Conservation (phyloP, 2,113 vertebrate species). For the Danio rerio region GRCz12tu NC_133179.1:7825001-7825500, state of each 20-base stretch:
- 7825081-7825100: neutral
- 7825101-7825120: constrained; percentile 5
- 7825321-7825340: constrained; percentile 63
- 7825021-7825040: too few species aligned
- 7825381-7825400: constrained; percentile 66
- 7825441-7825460: constrained; percentile 61
- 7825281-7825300: constrained; percentile 10
- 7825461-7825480: constrained; percentile 66
- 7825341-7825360: constrained; percentile 58
- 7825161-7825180: constrained; percentile 20
- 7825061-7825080: neutral
- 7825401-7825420: constrained; percentile 72
- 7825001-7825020: too few species aligned
- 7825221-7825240: constrained; percentile 30
- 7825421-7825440: constrained; percentile 67
- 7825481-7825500: constrained; percentile 66
- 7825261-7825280: constrained; percentile 15
- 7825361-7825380: constrained; percentile 73
- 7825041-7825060: too few species aligned
- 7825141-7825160: constrained; percentile 16
- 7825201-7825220: constrained; percentile 18
- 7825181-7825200: constrained; percentile 19
- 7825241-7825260: constrained; percentile 7
- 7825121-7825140: neutral
- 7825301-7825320: neutral